Evolutionary conservation across 1,140 invertebrate genomes (phyloP).

Genomic region (Coenobita brevimanus): DNA sequence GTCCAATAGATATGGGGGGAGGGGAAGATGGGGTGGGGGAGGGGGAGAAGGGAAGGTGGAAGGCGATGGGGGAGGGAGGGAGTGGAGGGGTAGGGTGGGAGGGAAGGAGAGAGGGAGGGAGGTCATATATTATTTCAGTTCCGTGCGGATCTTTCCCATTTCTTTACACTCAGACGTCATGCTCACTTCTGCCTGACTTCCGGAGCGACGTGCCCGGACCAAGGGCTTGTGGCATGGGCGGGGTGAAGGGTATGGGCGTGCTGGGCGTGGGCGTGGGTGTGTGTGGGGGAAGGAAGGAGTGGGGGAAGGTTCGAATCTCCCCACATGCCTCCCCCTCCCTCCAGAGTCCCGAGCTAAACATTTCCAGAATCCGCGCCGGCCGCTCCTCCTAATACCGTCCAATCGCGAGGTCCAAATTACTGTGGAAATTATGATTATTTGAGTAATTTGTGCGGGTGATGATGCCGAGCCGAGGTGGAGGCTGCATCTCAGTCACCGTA

Average conservation of each 20-base stretch:
- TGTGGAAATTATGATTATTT: slow-evolving; percentile 68
- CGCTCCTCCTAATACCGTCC: slow-evolving; percentile 55
- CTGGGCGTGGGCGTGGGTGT: background rate
- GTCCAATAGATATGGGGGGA: slow-evolving; percentile 47
- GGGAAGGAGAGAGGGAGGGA: background rate
- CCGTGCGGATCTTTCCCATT: slow-evolving; percentile 58
- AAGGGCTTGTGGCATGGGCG: background rate
- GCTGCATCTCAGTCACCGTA: slow-evolving; percentile 62
- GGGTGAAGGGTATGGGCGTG: background rate
- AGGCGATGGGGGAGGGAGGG: background rate
- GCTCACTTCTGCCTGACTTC: background rate
- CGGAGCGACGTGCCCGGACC: background rate
- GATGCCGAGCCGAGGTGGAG: slow-evolving; percentile 52
- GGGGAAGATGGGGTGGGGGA: background rate
- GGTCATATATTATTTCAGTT: slow-evolving; percentile 63
- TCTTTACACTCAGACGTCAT: slow-evolving; percentile 51
- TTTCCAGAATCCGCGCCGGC: slow-evolving; percentile 33
- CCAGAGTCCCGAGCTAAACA: slow-evolving; percentile 30
- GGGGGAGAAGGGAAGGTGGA: background rate
- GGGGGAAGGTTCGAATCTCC: background rate
- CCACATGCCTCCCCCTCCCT: background rate
- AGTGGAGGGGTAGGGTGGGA: background rate
- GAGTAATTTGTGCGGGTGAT: slow-evolving; percentile 67
- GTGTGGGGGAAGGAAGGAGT: background rate
- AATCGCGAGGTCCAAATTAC: slow-evolving; percentile 64